Evolutionary conservation across 2,797 vertebrate genomes (phyloP).

Genomic region (Pangasius macronema): DNA sequence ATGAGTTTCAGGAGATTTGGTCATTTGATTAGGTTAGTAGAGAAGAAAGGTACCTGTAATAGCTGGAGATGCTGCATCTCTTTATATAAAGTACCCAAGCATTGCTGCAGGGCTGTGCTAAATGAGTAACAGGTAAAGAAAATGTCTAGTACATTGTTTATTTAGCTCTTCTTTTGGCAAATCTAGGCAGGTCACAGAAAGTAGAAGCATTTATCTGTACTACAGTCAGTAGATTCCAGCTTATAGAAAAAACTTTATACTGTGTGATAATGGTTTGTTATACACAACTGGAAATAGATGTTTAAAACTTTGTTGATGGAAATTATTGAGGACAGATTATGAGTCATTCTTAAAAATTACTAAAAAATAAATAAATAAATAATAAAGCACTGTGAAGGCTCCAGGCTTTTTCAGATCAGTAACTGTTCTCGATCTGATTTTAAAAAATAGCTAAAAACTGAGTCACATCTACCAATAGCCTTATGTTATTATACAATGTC

Average conservation of each 20-base stretch:
- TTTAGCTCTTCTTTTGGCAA: not conserved
- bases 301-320: not conserved
- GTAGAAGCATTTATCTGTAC: not conserved
- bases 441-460: not conserved
- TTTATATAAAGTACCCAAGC: not conserved
- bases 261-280: not conserved
- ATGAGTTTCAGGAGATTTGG: not conserved
- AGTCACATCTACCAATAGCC: not conserved
- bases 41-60: not conserved
- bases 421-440: not conserved
- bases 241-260: not conserved
- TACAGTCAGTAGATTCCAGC: not conserved
- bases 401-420: not conserved
- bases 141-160: not conserved
- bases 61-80: not conserved
- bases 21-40: not conserved
- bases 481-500: not conserved
- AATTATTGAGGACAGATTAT: not conserved
- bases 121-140: not conserved
- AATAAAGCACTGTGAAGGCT: not conserved
- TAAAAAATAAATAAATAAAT: not conserved
- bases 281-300: not conserved
- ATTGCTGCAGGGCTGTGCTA: not conserved
- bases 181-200: not conserved
- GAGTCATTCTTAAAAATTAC: not conserved